Base-by-base conservation (phyloP, 1,140 invertebrate species). In the Ceratosolen fusciceps region DNA sequence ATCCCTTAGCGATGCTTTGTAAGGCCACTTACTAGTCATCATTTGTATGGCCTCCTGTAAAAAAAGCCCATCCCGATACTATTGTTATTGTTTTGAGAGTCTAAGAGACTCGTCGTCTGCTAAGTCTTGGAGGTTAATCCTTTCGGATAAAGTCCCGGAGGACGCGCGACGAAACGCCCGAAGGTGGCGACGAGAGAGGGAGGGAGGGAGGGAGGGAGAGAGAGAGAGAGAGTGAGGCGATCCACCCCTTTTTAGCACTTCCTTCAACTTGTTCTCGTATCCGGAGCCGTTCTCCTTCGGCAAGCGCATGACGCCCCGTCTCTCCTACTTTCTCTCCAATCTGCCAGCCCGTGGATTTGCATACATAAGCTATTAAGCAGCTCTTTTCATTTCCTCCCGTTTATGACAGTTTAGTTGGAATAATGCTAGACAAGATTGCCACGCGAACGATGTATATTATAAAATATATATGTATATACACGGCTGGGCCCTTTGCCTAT, bases 371-470 rank as follows among this genome's bases (percentile, higher is more conserved):
- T 90, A 90, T 90, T 90, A 90, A 90, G 87, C 85, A 90, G 89
- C 89, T 90, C 90, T 90, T 90, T 90, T 90, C 89, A 90, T 90
- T 90, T 90, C 90, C 90, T 90, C 88, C 84, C 88, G 88, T 90
- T 90, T 90, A 90, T 90, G 89, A 90, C 88, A 90, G 88, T 90
- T 90, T 90, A 90, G 89, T 87, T 86, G 82, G 90, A 89, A 90
- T 89, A 90, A 89, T 86, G 88, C 87, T 88, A 86, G 87, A 87
- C 88, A 88, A 88, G 88, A 90, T 90, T 90, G 87, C 85, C 79
- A 82, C 84, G 86, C 81, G 85, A 89, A 89, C 86, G 75, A 82
- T 80, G n/a, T n/a, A n/a, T n/a, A n/a, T n/a, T n/a, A n/a, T n/a
- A n/a, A n/a, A n/a, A n/a, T n/a, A n/a, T n/a, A n/a, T n/a, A n/a